Evolutionary conservation across 2,888 invertebrate genomes (phyloP), one percentile per base, ranked within the genome.

Genomic region (Zootermopsis nevadensis): DNA sequence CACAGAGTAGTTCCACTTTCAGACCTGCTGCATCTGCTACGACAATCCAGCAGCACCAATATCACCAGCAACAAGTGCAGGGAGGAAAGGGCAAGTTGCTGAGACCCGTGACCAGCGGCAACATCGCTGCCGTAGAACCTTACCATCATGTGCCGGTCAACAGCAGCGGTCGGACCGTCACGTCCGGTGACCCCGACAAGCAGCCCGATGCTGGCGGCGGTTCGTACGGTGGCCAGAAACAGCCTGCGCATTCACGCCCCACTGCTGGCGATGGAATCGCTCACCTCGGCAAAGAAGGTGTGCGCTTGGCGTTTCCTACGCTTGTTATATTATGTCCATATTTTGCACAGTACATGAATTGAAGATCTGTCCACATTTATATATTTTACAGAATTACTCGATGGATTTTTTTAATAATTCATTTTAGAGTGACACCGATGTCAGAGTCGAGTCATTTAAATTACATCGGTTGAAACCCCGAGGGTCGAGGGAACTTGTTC

Each of bases 51-150:
- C 60, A 60, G 38, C 80, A 80, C 4, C 91, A 91, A 86, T 88
- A 91, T 82, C 91, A 91, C 85, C 91, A 90, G 85, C 90, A 89
- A 86, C 87, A 86, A 82, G 85, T 85, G 38, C 83, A 91, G 90
- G 90, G 91, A 90, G 89, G 90, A 90, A 90, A 90, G 89, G 86
- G 86, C 15, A 87, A 87, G 15, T 86, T 84, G 55, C 30, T 69
- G 33, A 83, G 84, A 35, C 90, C 91, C 38, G 92, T 92, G 86
- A 91, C 94, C 12, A 91, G 95, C 79, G 95, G 95, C 82, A 96
- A 97, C 89, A 94, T 97, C 84, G 96, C 96, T 30, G 96, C 96
- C 76, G 95, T 97, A 60, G 96, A 96, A 88, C 96, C 96, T 6
- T 97, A 96, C 89, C 96, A 96, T 87, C 96, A 96, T 87, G 94